Percentiles rank a stretch among this genome's conserved stretches.
Conservation (phyloP, 2,113 vertebrate species). For the Ammodytes dubius region DNA sequence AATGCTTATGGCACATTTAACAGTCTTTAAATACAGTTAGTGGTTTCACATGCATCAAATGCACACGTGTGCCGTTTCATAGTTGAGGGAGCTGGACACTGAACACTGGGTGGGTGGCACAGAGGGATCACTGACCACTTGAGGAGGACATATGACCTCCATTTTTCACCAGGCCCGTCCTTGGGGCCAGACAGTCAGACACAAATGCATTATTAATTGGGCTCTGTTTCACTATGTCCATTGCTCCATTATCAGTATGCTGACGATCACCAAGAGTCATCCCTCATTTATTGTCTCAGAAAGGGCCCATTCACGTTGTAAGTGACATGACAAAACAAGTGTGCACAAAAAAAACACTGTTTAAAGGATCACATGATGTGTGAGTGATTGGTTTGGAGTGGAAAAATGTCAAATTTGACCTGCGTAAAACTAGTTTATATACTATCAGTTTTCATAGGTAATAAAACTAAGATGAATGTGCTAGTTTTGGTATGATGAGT, state of each 20-base stretch:
- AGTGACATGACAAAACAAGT: constrained; percentile 35
- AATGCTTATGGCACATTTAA: not conserved
- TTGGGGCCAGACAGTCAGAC: constrained; percentile 78
- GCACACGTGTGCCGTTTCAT: constrained; percentile 29
- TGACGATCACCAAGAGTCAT: constrained; percentile 58
- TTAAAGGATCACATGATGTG: not conserved
- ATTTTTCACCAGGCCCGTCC: constrained; percentile 74
- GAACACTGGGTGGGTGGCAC: constrained; percentile 65
- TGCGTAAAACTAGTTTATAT: constrained; percentile 3
- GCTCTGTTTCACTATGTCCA: constrained; percentile 74
- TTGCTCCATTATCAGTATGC: constrained; percentile 75
- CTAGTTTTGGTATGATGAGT: not conserved
- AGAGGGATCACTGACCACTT: constrained; percentile 75
- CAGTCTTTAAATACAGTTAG: constrained; percentile 26
- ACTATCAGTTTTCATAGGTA: not conserved
- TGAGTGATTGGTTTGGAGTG: constrained; percentile 17
- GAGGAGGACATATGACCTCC: constrained; percentile 76
- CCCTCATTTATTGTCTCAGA: constrained; percentile 59
- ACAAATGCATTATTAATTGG: constrained; percentile 83
- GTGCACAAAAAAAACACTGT: constrained; percentile 34
- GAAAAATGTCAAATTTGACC: not conserved
- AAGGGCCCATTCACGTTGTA: constrained; percentile 40
- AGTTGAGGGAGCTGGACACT: constrained; percentile 32
- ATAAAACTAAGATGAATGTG: not conserved
- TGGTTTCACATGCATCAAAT: not conserved